Evolutionary conservation across 2,113 vertebrate species (phyloP), one percentile per base, ranked within the genome.

Genomic region (Notiomystis cincta): DNA sequence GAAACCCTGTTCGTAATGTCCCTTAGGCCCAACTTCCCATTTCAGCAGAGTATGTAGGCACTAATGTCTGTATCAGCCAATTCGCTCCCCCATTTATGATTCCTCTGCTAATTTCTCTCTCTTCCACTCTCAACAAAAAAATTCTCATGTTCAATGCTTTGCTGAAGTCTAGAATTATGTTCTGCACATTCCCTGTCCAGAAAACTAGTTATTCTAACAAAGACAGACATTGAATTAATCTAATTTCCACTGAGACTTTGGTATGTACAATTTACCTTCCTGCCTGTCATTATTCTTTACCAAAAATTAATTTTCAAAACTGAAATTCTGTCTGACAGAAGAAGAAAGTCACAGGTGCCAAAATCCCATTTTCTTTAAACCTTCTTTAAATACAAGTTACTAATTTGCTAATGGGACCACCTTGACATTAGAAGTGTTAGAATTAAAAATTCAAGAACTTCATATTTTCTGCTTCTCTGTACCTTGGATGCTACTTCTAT

Each of bases 31-130:
- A 92, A 0, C 54, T 81, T 93, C 60, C 67, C 64, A 78, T 73
- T 92, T 90, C 76, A 89, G 86, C 60, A 70, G 62, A 80, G 76
- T 50, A 70, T 30, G 64, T 56, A 58, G 80, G 79, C 79, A 92
- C 64, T 95, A 87, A 96, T 54, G 27, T 78, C 72, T 92, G 45
- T 56, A 81, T 90, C 67, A 90, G 69, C 60, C 76, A 93, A 51
- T 75, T 92, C 14, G 13, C 33, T 72, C 18, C 50, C 27, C 18
- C 4, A 0, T 64, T 93, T 75, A 86, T n/a, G 56, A 90, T 66
- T 83, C 67, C 76, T 81, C 31, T 93, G 79, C 71, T 96, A 83
- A 90, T 95, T 94, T 83, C 42, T 89, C 38, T 88, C 61, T 67
- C 51, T 87, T 84, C 58, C 24, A 83, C 35, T 31, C 30, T 89